A percentile compares a stretch with the other conserved stretches of the same genome.
Conservation (phyloP, 2,888 invertebrate genomes). For the Odontocerum albicorne region DNA sequence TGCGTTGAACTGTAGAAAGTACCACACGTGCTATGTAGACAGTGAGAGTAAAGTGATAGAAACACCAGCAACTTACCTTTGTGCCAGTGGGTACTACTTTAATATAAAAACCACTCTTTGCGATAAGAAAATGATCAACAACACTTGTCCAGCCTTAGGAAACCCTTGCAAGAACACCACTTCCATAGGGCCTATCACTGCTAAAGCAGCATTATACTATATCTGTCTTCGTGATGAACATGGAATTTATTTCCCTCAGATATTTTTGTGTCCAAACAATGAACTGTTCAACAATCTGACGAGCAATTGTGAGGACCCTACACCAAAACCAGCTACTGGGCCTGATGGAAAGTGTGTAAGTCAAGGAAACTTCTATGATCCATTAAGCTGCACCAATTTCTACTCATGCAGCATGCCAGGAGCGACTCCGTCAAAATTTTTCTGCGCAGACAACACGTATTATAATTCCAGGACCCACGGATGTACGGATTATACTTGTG, state of each 20-base stretch:
- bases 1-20: constrained; percentile 51
- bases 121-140: constrained; percentile 38
- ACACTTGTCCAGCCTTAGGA: not conserved
- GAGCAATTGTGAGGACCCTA: not conserved
- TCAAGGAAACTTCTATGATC: constrained; percentile 7
- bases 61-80: constrained; percentile 45
- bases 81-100: constrained; percentile 51
- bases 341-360: constrained; percentile 9
- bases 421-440: not conserved
- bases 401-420: not conserved
- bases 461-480: not conserved
- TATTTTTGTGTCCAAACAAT: constrained; percentile 6
- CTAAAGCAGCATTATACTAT: constrained; percentile 23
- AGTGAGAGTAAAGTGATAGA: constrained; percentile 47
- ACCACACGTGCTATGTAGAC: constrained; percentile 52
- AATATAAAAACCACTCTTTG: constrained; percentile 51
- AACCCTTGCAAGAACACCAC: not conserved
- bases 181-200: constrained; percentile 3
- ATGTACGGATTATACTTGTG: constrained; percentile 17
- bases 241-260: not conserved
- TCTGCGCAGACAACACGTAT: not conserved
- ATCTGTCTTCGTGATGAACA: constrained; percentile 4
- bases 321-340: not conserved
- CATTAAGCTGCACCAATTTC: constrained; percentile 4
- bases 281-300: not conserved